Conservation (phyloP, 1,140 invertebrate genomes). For the Hesperophylax magnus region DNA sequence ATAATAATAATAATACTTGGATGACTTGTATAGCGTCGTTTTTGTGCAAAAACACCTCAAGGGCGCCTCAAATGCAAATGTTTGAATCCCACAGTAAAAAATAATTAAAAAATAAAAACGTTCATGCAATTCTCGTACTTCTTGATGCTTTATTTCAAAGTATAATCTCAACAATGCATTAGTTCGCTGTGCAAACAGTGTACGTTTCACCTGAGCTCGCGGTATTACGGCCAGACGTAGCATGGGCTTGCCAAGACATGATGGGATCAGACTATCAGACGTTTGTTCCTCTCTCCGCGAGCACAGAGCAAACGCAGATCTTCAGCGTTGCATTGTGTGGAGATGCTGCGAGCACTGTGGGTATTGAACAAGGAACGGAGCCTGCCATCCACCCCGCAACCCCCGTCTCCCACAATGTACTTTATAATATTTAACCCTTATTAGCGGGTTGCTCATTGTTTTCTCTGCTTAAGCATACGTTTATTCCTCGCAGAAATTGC, state of each 20-base stretch:
- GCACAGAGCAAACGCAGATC: conserved; percentile 17
- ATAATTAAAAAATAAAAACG: no score
- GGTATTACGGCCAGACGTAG: not conserved
- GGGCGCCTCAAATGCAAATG: no score
- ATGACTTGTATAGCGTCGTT: no score
- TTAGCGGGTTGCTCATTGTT: conserved; percentile 68
- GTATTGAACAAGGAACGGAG: conserved; percentile 58
- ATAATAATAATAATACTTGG: no score
- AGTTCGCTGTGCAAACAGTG: not conserved
- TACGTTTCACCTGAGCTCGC: not conserved
- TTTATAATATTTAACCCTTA: conserved; percentile 66
- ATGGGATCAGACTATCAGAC: conserved; percentile 18
- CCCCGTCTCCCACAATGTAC: conserved; percentile 60
- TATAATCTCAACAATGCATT: no score
- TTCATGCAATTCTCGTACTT: no score
- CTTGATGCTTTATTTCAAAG: no score
- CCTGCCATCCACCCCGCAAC: conserved; percentile 47
- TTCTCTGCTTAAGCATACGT: conserved; percentile 62
- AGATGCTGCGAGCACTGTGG: not conserved
- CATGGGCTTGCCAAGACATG: not conserved
- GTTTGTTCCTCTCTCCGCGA: not conserved
- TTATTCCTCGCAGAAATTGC: conserved; percentile 52
- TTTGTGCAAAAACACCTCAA: no score
- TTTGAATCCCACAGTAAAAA: no score
- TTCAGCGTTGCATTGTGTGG: not conserved